phyloP scores from a whole-genome alignment of 1,140 invertebrate genomes.

The Anagrus nilaparvatae region DNA sequence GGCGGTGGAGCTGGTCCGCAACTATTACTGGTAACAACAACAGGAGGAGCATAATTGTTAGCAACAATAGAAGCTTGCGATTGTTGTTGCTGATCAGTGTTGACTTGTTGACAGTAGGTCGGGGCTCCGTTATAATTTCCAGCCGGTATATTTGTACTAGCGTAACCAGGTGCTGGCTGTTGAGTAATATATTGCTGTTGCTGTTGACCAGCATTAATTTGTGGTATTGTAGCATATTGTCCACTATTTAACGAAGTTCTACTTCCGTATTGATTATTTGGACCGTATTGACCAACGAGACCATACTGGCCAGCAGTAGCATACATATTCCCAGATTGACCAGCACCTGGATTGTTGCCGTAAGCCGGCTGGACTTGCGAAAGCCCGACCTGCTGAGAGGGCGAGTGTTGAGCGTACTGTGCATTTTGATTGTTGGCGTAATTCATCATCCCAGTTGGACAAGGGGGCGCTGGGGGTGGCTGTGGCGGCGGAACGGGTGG shows the following conservation, averaged over 20 bases:
- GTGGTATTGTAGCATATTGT: conserved; percentile 34
- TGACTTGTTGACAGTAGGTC: conserved; percentile 11
- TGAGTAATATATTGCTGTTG: conserved; percentile 12
- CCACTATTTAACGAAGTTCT: conserved; percentile 33
- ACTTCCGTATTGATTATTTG: conserved; percentile 39
- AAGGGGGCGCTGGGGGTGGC: conserved; percentile 44
- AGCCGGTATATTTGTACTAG: too few relatives aligned
- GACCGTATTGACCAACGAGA: conserved; percentile 29
- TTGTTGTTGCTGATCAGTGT: conserved; percentile 14
- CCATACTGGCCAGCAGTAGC: conserved; percentile 16
- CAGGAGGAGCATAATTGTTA: conserved; percentile 33
- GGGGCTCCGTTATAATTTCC: conserved; percentile 10
- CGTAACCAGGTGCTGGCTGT: not conserved
- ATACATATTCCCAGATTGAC: conserved; percentile 13
- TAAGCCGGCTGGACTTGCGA: conserved; percentile 23
- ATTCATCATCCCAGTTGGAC: conserved; percentile 34
- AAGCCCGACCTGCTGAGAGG: conserved; percentile 22
- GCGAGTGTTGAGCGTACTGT: conserved; percentile 35
- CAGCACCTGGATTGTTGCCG: conserved; percentile 18
- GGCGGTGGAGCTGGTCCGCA: conserved; percentile 33
- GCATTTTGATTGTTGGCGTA: conserved; percentile 33
- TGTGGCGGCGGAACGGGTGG: conserved; percentile 51
- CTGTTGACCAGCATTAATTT: conserved; percentile 22
- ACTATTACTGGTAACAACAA: conserved; percentile 22
- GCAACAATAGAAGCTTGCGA: conserved; percentile 21